A percentile compares a stretch with the other conserved stretches of the same genome.
These are phyloP conservation scores for Drosophila tani DNA, from an alignment of 1,140 invertebrate species.

Conservation along the genomic window DNA sequence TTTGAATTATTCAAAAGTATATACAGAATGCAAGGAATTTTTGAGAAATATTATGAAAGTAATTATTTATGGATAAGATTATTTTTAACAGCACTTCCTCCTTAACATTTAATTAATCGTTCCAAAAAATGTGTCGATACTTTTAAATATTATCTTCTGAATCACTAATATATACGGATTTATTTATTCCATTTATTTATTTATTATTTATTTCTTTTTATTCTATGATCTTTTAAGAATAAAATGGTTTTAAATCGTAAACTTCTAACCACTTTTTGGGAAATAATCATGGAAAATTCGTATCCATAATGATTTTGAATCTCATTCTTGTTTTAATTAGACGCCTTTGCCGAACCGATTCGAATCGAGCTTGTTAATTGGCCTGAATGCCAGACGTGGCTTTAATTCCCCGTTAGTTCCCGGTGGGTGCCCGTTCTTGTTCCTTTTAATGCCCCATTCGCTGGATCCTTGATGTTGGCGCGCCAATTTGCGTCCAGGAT, in stretches of 20 bases:
- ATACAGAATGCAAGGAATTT: not conserved
- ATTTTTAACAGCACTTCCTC: no score
- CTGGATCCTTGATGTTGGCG: constrained; percentile 39
- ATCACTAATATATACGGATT: no score
- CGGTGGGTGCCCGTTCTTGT: constrained; percentile 30
- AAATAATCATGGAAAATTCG: not conserved
- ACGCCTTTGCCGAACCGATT: constrained; percentile 30
- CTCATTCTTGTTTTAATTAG: constrained; percentile 69
- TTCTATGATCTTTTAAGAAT: no score
- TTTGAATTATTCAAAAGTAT: no score
- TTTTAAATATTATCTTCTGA: no score
- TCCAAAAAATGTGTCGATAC: no score
- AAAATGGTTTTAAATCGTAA: no score
- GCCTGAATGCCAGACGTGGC: constrained; percentile 54
- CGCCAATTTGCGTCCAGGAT: constrained; percentile 69
- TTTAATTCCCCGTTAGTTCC: constrained; percentile 54
- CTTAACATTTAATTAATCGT: no score
- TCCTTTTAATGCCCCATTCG: constrained; percentile 46
- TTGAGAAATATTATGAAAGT: not conserved
- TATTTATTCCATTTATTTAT: no score
- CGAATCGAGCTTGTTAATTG: constrained; percentile 68
- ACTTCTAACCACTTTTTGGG: not conserved
- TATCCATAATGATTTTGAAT: not conserved
- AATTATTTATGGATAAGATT: not conserved
- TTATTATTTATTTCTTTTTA: no score